Percentiles rank a stretch among this genome's conserved stretches.
Evolutionary conservation across 2,888 invertebrate genomes (phyloP).

Genomic region (Seira ritae): DNA sequence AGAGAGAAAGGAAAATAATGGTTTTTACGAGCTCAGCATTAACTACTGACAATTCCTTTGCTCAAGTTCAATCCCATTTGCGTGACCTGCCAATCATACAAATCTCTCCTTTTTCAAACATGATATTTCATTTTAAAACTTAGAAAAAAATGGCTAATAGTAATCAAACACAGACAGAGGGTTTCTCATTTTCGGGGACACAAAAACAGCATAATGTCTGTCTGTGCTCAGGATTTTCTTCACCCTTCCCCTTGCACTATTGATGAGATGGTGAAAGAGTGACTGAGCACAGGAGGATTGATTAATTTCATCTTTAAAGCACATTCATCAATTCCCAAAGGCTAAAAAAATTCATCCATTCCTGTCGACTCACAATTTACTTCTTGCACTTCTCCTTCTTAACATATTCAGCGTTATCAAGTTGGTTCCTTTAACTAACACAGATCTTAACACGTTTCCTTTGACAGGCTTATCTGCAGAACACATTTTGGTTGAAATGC

Average conservation of each 20-base stretch:
- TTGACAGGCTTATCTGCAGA: conserved; percentile 52
- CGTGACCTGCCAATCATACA: conserved; percentile 60
- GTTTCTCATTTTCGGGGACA: neutral
- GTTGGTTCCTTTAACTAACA: neutral
- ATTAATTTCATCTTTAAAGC: conserved; percentile 40
- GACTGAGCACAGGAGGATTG: conserved; percentile 40
- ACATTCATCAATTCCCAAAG: neutral
- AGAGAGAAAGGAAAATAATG: too few species aligned
- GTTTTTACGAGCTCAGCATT: too few species aligned
- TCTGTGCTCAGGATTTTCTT: neutral
- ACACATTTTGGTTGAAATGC: neutral
- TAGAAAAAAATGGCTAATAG: neutral
- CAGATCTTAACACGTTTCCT: conserved; percentile 39
- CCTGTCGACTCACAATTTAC: neutral
- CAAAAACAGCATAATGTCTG: conserved; percentile 20
- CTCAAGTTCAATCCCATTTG: conserved; percentile 51
- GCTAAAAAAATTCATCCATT: neutral
- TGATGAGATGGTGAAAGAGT: conserved; percentile 50
- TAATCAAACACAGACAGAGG: neutral
- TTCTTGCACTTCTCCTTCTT: too few species aligned
- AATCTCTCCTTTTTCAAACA: conserved; percentile 2
- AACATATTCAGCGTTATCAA: neutral
- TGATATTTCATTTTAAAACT: conserved; percentile 9
- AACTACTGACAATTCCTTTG: neutral
- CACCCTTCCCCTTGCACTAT: conserved; percentile 15